Evolutionary conservation across 1,140 invertebrate genomes (phyloP).

Genomic region (Lordiphosa clarofinis): DNA sequence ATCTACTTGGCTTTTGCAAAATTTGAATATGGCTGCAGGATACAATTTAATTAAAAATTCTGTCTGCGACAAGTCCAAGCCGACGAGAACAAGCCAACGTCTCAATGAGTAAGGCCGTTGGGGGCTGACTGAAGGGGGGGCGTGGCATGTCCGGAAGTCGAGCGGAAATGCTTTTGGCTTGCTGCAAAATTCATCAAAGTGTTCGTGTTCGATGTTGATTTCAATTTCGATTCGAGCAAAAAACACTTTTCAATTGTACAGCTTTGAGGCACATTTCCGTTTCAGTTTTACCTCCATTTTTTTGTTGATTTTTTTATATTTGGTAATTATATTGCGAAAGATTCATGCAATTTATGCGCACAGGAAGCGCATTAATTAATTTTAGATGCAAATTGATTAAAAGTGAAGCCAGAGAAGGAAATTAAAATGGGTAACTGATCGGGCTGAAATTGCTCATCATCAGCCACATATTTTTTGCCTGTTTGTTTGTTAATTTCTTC

Average conservation of each 20-base stretch:
- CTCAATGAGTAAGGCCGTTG: no score
- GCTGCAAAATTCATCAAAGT: slow-evolving; percentile 20
- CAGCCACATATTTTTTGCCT: no score
- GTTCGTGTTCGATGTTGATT: slow-evolving; percentile 23
- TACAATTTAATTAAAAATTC: slow-evolving; percentile 44
- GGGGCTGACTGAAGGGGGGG: not conserved
- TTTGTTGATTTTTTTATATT: slow-evolving; percentile 2
- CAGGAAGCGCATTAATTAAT: slow-evolving; percentile 29
- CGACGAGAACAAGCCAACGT: not conserved
- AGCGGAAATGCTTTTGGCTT: slow-evolving; percentile 17
- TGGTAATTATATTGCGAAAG: slow-evolving; percentile 27
- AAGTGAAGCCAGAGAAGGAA: slow-evolving; percentile 25
- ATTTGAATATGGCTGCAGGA: slow-evolving; percentile 28
- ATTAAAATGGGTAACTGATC: slow-evolving; percentile 29
- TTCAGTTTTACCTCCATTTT: slow-evolving; percentile 6
- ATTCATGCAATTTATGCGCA: slow-evolving; percentile 21
- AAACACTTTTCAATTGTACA: not conserved
- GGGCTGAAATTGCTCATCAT: not conserved
- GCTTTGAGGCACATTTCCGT: not conserved
- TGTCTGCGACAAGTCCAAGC: slow-evolving; percentile 8
- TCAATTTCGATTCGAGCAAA: slow-evolving; percentile 3
- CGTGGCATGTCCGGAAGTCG: slow-evolving; percentile 2
- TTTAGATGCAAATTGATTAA: slow-evolving; percentile 34
- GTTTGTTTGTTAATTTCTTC: not conserved
- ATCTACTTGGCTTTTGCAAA: slow-evolving; percentile 12